Evolutionary conservation across 2,888 invertebrate species (phyloP), one percentile per base, ranked within the genome.

Genomic region (Serripes groenlandicus): DNA sequence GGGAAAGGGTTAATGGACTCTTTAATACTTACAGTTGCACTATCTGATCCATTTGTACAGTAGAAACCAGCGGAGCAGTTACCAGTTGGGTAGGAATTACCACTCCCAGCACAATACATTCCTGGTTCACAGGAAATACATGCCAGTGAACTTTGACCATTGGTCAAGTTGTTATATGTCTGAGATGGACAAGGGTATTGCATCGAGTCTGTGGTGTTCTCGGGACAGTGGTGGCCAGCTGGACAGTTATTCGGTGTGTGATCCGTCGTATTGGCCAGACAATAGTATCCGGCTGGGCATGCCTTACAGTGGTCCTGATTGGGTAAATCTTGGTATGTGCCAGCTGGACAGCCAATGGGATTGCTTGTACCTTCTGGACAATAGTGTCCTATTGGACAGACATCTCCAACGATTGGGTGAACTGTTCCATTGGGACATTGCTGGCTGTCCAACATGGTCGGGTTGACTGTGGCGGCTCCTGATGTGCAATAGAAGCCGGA

Each of bases 201-300:
- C 64, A 80, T 81, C 21, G 89, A 85, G 34, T 91, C 88, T 1
- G 92, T 91, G 4, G 92, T 93, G 72, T 92, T 92, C 21, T 83
- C 82, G 18, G 77, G 85, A 75, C 91, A 92, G 78, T 92, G 93
- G 78, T 92, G 88, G 3, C 93, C 93, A 23, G 90, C 75, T 2
- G 93, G 93, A 77, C 94, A 94, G 4, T 82, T 62, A 78, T 91
- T 91, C 18, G 88, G 81, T 21, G 85, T 78, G 82, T 90, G 93
- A 81, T 93, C 93, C 18, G 92, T 90, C 0, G 94, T 93, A 80
- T 93, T 93, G 56, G 89, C 90, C 42, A 86, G 85, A 73, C 94
- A 94, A 84, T 88, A 94, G 82, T 93, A 90, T 2, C 94, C 94
- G 28, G 86, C 90, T 9, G 92, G 93, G 79, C 94, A 94, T 56